Evolutionary conservation across 2,113 vertebrate genomes (phyloP), one percentile per base, ranked within the genome.

Genomic region (Vulpes lagopus): DNA sequence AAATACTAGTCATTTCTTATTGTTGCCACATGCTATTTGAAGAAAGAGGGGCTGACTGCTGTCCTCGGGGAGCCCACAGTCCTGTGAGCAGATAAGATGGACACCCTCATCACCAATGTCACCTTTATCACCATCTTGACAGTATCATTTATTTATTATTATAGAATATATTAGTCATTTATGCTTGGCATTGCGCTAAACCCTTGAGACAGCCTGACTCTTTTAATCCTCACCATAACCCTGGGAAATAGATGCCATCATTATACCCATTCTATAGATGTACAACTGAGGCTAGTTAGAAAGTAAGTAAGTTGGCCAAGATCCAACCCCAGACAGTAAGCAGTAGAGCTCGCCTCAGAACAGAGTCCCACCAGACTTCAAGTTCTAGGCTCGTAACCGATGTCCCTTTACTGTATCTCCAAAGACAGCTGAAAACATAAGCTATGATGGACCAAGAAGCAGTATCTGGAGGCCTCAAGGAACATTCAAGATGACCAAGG

Each of bases 331-430:
- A 35, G 51, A 55, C 5, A 59, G 49, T 12, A 22, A 88, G 16
- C 38, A 3, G 2, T 2, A 25, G 38, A 55, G 60, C 0, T 6
- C 1, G 23, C 0, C 0, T 8, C 11, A 55, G 30, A 80, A 35
- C 4, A 1, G 17, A 14, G 35, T 16, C 43, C 60, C 53, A 49
- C 30, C 2, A 6, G n/a, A 57, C 51, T 67, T 78, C 20, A 64
- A 64, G 71, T 32, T 27, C 49, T n/a, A 1, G 2, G 30, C 19
- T 59, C 59, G 25, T 5, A 67, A 38, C 19, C 11, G 15, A 16
- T 8, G 7, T 38, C 55, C 51, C n/a, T 67, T 62, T 25, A 20
- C 5, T 67, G 23, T 27, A 32, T 62, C 19, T 60, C 22, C 27
- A 64, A 43, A 80, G 35, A 55, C 32, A 79, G 38, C 12, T 15